These are phyloP conservation scores for Otus scops DNA, from an alignment of 2,797 vertebrate species.

Conservation along the genomic window DNA sequence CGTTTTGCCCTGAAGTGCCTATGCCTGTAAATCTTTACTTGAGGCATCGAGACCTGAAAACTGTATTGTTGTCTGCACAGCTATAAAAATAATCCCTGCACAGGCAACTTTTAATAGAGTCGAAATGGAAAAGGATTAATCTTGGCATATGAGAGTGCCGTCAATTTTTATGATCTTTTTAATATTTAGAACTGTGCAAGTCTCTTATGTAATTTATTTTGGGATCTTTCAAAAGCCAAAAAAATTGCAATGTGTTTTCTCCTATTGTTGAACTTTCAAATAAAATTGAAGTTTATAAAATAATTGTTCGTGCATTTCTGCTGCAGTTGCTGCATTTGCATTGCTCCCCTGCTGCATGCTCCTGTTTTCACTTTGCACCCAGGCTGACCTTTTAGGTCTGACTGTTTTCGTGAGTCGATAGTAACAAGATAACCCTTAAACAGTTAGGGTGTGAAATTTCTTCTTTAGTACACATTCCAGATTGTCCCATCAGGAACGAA, in stretches of 20 bases:
- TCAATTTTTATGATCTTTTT: background rate
- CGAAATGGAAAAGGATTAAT: background rate
- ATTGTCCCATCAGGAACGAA: background rate
- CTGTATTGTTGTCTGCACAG: background rate
- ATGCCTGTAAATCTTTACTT: background rate
- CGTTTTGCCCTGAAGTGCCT: constrained; percentile 36
- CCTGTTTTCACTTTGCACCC: background rate
- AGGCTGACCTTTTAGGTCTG: background rate
- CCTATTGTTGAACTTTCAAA: background rate
- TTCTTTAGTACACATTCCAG: background rate
- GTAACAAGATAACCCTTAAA: background rate
- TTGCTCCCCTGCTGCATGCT: background rate
- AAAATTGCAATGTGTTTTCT: background rate
- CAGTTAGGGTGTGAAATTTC: background rate
- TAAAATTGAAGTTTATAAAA: background rate
- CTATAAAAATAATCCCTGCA: background rate
- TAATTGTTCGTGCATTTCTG: background rate
- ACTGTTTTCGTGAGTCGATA: background rate
- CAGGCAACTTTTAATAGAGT: background rate
- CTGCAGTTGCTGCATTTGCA: background rate
- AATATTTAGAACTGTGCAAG: background rate
- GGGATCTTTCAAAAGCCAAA: background rate
- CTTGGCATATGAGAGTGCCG: background rate
- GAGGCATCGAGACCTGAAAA: background rate
- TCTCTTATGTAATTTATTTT: background rate